These are phyloP conservation scores for Balanococcus diminutus DNA, from an alignment of 2,888 invertebrate genomes.

Conservation along the genomic window DNA sequence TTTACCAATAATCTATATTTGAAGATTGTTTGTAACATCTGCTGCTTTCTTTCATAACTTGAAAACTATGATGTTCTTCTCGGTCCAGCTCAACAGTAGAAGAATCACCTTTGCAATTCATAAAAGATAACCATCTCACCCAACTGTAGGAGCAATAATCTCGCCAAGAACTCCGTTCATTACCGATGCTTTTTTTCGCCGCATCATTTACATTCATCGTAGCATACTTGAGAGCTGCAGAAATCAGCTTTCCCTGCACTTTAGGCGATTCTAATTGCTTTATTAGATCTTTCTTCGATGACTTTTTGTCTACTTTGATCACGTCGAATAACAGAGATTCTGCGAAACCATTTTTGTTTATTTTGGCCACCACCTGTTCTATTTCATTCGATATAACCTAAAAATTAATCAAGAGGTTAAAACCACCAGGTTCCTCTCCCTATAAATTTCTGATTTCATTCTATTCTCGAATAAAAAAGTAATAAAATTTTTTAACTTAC, in stretches of 20 bases:
- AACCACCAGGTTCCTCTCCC: background rate
- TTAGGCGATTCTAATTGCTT: slow-evolving; percentile 56
- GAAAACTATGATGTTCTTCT: slow-evolving; percentile 20
- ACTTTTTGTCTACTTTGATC: background rate
- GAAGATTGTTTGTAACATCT: slow-evolving; percentile 25
- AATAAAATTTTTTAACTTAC: background rate
- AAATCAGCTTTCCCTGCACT: slow-evolving; percentile 54
- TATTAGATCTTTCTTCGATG: slow-evolving; percentile 30
- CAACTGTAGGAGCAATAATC: slow-evolving; percentile 57
- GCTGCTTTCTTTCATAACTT: slow-evolving; percentile 38
- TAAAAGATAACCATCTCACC: slow-evolving; percentile 57
- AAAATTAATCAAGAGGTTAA: background rate
- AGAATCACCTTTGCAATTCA: slow-evolving; percentile 54
- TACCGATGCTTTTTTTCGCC: background rate
- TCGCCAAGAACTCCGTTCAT: slow-evolving; percentile 30
- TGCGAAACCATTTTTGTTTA: slow-evolving; percentile 40
- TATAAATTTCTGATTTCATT: background rate
- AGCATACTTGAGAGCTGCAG: slow-evolving; percentile 57
- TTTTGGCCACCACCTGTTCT: background rate
- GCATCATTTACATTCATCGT: slow-evolving; percentile 45
- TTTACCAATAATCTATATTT: background rate
- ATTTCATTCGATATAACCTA: background rate
- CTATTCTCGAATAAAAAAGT: background rate
- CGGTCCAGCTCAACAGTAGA: background rate
- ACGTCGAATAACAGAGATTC: slow-evolving; percentile 23